Percentiles rank a stretch among this genome's conserved stretches.
Evolutionary conservation across 2,888 invertebrate species (phyloP).

Genomic region (Drosophila paramelanica): DNA sequence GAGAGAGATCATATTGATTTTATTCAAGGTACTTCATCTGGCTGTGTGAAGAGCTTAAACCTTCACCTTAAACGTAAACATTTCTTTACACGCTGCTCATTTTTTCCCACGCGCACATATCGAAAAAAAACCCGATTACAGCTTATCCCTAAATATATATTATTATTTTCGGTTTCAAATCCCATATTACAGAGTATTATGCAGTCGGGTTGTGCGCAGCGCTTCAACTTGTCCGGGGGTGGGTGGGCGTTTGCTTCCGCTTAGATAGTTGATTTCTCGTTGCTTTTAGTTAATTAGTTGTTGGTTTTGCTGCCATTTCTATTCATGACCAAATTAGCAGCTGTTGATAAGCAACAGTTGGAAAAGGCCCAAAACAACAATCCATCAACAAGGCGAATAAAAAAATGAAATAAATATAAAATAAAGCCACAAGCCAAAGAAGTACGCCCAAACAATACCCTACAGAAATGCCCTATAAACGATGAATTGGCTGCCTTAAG

Average conservation of each 20-base stretch:
- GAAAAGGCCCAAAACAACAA: slow-evolving; percentile 28
- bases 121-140: no score
- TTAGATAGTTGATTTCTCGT: slow-evolving; percentile 32
- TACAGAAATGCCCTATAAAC: neutral
- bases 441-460: neutral
- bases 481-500: no score
- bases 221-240: slow-evolving; percentile 4
- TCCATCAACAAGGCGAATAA: slow-evolving; percentile 27
- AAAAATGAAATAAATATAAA: neutral
- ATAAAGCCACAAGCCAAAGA: neutral
- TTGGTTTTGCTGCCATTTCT: neutral
- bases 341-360: slow-evolving; percentile 32
- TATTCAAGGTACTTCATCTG: no score
- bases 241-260: slow-evolving; percentile 18
- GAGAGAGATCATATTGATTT: neutral
- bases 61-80: no score
- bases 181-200: neutral
- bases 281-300: slow-evolving; percentile 26
- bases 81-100: no score
- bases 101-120: no score
- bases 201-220: slow-evolving; percentile 3
- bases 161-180: no score
- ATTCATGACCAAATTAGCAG: slow-evolving; percentile 23
- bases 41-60: no score
- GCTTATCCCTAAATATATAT: no score